Evolutionary conservation across 2,113 vertebrate genomes (phyloP).

Genomic region (Crotalus horridus): DNA sequence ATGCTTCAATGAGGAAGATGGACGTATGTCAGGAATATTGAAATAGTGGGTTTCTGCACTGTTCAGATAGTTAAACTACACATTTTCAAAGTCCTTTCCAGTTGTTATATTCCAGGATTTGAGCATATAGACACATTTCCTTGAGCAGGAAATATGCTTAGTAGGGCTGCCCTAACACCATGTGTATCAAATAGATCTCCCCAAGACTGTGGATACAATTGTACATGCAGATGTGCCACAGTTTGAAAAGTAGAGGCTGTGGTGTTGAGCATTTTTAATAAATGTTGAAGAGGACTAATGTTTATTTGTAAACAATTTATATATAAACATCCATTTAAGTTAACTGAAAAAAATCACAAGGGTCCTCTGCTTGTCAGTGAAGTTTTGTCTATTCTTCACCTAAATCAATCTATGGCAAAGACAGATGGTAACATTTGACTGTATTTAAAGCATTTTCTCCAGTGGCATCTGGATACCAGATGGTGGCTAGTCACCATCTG

Average conservation of each 20-base stretch:
- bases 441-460: background rate
- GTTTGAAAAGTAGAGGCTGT: background rate
- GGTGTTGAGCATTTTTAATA: background rate
- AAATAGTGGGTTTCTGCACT: background rate
- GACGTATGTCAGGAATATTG: background rate
- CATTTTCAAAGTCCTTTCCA: background rate
- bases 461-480: background rate
- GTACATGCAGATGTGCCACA: background rate
- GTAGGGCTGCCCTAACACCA: background rate
- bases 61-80: background rate
- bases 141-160: background rate
- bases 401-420: background rate
- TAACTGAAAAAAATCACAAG: background rate
- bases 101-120: background rate
- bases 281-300: background rate
- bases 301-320: background rate
- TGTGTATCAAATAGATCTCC: background rate
- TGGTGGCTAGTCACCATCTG: slow-evolving; percentile 13
- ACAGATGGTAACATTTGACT: background rate
- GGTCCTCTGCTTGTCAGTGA: background rate
- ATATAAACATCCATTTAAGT: background rate
- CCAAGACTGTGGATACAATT: background rate
- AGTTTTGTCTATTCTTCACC: background rate
- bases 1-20: background rate
- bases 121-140: background rate